Conservation (phyloP, 2,888 invertebrate species). For the Lycocerus yunnanus region DNA sequence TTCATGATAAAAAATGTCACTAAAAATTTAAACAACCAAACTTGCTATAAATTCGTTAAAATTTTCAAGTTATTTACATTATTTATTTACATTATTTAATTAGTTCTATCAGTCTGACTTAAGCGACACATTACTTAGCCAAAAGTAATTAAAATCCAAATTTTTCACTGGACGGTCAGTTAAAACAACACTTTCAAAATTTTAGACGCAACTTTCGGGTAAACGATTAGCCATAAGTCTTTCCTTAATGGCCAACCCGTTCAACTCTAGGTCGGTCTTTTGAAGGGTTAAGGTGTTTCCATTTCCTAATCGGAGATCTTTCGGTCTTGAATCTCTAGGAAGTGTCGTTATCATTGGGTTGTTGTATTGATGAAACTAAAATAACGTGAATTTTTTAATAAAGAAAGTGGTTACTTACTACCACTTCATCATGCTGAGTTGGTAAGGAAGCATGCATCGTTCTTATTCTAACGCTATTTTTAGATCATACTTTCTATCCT, state of each 20-base stretch:
- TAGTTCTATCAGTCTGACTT: slow-evolving; percentile 27
- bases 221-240: slow-evolving; percentile 84
- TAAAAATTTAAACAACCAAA: slow-evolving; percentile 21
- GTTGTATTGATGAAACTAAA: slow-evolving; percentile 56
- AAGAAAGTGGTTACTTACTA: neutral
- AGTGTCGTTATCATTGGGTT: slow-evolving; percentile 61
- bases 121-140: slow-evolving; percentile 6
- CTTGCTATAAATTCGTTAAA: slow-evolving; percentile 22
- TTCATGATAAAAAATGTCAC: slow-evolving; percentile 21
- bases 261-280: slow-evolving; percentile 61
- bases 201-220: slow-evolving; percentile 87
- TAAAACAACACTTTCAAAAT: slow-evolving; percentile 17
- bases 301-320: slow-evolving; percentile 55
- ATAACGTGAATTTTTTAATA: neutral
- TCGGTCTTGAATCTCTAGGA: slow-evolving; percentile 62
- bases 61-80: slow-evolving; percentile 26
- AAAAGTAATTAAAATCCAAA: slow-evolving; percentile 4
- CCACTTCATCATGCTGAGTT: neutral
- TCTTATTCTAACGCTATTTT: neutral
- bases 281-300: slow-evolving; percentile 60
- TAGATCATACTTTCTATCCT: neutral
- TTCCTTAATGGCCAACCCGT: slow-evolving; percentile 86
- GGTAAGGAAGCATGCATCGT: neutral
- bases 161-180: slow-evolving; percentile 25
- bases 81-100: slow-evolving; percentile 22